Evolutionary conservation across 2,888 invertebrate species (phyloP).

Genomic region (Xestia rhomboidea): DNA sequence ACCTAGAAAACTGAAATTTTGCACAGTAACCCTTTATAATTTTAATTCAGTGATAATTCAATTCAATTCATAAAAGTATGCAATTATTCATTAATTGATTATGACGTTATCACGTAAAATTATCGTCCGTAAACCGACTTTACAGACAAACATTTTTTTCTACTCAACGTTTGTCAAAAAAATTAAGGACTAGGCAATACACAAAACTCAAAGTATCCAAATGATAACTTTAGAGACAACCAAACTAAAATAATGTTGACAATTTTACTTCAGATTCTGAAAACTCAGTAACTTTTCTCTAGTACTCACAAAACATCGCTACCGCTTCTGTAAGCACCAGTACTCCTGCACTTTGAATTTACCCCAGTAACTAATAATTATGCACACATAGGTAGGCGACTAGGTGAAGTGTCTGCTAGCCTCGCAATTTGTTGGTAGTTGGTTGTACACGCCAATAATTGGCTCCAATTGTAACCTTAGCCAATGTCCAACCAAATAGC

Average conservation of each 20-base stretch:
- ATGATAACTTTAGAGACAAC: background rate
- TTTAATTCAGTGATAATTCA: too few relatives aligned
- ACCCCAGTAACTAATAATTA: slow-evolving; percentile 55
- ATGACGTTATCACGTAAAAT: too few relatives aligned
- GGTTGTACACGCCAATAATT: slow-evolving; percentile 55
- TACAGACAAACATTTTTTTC: too few relatives aligned
- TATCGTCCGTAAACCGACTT: too few relatives aligned
- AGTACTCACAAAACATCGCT: background rate
- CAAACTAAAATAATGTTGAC: background rate
- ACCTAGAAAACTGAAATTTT: too few relatives aligned
- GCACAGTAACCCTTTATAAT: too few relatives aligned
- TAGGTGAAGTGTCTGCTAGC: slow-evolving; percentile 49
- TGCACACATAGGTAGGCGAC: slow-evolving; percentile 48
- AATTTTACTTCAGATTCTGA: background rate
- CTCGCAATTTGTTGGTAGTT: slow-evolving; percentile 57
- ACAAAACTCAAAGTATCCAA: background rate
- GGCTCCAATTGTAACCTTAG: slow-evolving; percentile 37
- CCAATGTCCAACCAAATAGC: slow-evolving; percentile 48
- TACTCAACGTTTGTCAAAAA: background rate
- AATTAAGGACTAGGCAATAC: too few relatives aligned
- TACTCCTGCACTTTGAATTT: slow-evolving; percentile 49
- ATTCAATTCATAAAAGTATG: too few relatives aligned
- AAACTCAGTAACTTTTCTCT: background rate
- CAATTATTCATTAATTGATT: too few relatives aligned
- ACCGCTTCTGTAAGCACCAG: slow-evolving; percentile 36